Conservation (phyloP, 2,888 invertebrate species). For the Limnephilus rhombicus region DNA sequence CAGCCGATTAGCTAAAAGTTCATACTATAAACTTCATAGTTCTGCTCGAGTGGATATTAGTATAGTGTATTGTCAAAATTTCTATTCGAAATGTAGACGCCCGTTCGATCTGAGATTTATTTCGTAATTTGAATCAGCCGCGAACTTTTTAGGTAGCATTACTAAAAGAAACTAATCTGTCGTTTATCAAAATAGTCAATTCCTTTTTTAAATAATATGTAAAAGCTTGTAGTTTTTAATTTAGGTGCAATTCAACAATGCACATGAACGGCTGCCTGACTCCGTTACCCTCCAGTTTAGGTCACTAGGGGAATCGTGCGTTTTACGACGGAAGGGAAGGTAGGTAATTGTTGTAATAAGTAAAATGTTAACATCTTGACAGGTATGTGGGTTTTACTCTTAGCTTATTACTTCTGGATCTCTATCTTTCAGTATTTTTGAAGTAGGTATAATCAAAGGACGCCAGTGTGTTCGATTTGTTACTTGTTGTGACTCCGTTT, state of each 20-base stretch:
- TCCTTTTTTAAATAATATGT: no score
- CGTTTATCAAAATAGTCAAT: neutral
- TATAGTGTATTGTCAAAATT: neutral
- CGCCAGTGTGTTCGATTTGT: neutral
- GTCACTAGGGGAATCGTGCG: neutral
- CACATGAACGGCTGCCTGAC: neutral
- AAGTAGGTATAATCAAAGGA: neutral
- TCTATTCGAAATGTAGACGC: neutral
- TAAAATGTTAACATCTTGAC: neutral
- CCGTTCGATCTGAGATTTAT: neutral
- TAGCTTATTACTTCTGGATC: neutral
- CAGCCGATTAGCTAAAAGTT: neutral
- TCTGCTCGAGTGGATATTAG: neutral
- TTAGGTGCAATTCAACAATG: neutral
- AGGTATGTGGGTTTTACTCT: no score
- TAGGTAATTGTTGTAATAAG: neutral
- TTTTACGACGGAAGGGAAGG: neutral
- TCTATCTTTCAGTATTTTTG: neutral
- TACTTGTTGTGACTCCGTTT: no score
- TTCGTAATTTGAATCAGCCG: neutral
- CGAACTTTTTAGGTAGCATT: neutral
- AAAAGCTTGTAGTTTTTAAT: neutral
- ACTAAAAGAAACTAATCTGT: neutral
- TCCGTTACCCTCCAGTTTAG: neutral
- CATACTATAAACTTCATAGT: neutral